Percentiles rank a stretch among this genome's conserved stretches.
Evolutionary conservation across 2,888 invertebrate genomes (phyloP).

Genomic region (Nycteola revayana): DNA sequence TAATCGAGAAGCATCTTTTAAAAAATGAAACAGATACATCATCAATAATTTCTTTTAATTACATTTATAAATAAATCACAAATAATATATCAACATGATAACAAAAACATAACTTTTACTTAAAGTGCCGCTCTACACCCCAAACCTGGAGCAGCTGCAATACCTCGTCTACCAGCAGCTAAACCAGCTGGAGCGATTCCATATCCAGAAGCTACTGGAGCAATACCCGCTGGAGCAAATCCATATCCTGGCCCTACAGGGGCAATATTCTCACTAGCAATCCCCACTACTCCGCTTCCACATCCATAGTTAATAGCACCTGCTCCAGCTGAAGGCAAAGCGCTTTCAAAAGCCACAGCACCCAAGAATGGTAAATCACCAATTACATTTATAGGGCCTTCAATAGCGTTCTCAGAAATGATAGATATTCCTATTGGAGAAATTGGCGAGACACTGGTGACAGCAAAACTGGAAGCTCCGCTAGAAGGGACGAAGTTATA

Average conservation of each 20-base stretch:
- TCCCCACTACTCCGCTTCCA: constrained; percentile 44
- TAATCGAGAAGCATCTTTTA: too few relatives aligned
- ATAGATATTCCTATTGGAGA: constrained; percentile 43
- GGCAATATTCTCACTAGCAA: constrained; percentile 32
- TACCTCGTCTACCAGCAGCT: constrained; percentile 1
- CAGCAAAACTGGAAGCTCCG: constrained; percentile 28
- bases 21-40: too few relatives aligned
- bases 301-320: constrained; percentile 47
- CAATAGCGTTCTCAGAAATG: constrained; percentile 36
- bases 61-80: not conserved
- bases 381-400: constrained; percentile 28
- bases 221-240: constrained; percentile 1
- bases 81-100: constrained; percentile 5
- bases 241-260: constrained; percentile 10
- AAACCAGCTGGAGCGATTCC: not conserved
- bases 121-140: not conserved
- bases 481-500: constrained; percentile 17
- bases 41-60: too few relatives aligned
- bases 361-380: constrained; percentile 38
- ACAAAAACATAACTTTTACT: not conserved
- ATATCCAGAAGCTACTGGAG: too few relatives aligned
- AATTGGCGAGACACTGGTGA: constrained; percentile 40
- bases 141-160: constrained; percentile 1
- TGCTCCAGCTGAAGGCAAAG: constrained; percentile 38
- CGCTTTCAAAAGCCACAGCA: constrained; percentile 34